Conservation (phyloP, 2,888 invertebrate species). For the Ochropleura leucogaster region DNA sequence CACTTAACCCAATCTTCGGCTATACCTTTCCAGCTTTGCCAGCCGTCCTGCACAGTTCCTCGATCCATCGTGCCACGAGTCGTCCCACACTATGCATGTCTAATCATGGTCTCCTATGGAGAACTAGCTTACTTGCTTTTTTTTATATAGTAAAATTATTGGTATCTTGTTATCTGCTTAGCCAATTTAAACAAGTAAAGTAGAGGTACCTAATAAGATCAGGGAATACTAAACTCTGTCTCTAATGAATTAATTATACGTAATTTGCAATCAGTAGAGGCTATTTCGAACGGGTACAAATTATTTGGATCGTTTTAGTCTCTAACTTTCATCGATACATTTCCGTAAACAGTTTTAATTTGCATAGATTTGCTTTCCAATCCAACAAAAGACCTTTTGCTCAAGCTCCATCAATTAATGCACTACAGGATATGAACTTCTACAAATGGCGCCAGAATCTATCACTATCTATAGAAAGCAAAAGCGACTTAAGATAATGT, state of each 20-base stretch:
- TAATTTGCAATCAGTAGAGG: neutral
- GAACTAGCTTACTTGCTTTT: too few relatives aligned
- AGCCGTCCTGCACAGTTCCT: too few relatives aligned
- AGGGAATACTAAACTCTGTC: neutral
- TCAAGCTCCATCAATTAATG: slow-evolving; percentile 2
- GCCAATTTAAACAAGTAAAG: neutral
- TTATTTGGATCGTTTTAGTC: neutral
- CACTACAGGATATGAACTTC: slow-evolving; percentile 19
- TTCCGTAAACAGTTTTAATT: slow-evolving; percentile 13
- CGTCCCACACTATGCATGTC: too few relatives aligned
- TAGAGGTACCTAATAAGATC: neutral
- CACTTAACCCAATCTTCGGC: too few relatives aligned
- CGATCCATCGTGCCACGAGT: too few relatives aligned
- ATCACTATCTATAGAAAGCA: slow-evolving; percentile 29
- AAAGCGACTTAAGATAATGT: slow-evolving; percentile 12
- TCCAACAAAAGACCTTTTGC: neutral
- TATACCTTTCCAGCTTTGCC: too few relatives aligned
- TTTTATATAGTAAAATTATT: neutral
- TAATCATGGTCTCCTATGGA: too few relatives aligned
- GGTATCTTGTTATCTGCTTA: neutral
- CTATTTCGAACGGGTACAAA: neutral
- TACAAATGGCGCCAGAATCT: slow-evolving; percentile 19
- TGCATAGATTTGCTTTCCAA: slow-evolving; percentile 4
- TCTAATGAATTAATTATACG: neutral
- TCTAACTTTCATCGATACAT: neutral